Evolutionary conservation across 2,888 invertebrate genomes (phyloP).

Genomic region (Hypselothyrea guttata): DNA sequence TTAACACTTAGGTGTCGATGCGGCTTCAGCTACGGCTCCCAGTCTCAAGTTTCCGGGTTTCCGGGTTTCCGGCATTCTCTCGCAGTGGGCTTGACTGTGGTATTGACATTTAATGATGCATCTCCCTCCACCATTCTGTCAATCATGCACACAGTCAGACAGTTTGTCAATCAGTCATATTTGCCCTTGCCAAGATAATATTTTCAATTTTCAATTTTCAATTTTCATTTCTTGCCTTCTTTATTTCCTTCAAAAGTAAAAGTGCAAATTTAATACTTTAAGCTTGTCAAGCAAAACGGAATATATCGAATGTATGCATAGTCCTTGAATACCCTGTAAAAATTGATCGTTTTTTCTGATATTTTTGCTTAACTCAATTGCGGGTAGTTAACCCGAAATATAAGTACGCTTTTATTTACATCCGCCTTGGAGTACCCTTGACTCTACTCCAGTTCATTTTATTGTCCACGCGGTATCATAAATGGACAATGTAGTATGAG

Average conservation of each 20-base stretch:
- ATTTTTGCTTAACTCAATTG: not conserved
- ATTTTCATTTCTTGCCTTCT: no score
- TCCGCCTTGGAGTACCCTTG: conserved; percentile 13
- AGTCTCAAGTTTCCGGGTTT: not conserved
- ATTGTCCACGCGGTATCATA: conserved; percentile 1
- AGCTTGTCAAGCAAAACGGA: no score
- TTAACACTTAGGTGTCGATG: conserved; percentile 45
- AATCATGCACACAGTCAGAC: conserved; percentile 31
- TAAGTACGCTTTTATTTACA: not conserved
- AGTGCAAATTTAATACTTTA: no score
- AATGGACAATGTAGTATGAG: conserved; percentile 5
- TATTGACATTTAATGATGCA: conserved; percentile 46
- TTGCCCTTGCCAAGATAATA: not conserved
- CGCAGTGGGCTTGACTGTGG: not conserved
- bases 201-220: not conserved
- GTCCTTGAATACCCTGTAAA: no score
- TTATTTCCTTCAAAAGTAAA: not conserved
- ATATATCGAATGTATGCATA: no score
- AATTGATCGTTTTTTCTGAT: no score
- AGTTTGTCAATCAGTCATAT: conserved; percentile 26
- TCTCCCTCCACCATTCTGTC: conserved; percentile 17
- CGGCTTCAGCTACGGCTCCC: not conserved
- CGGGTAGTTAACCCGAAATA: not conserved
- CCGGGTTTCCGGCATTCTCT: conserved; percentile 1
- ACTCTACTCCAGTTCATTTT: conserved; percentile 8